Evolutionary conservation across 2,797 vertebrate species (phyloP), one percentile per base, ranked within the genome.

Genomic region (Pangasius sanitwongsei): DNA sequence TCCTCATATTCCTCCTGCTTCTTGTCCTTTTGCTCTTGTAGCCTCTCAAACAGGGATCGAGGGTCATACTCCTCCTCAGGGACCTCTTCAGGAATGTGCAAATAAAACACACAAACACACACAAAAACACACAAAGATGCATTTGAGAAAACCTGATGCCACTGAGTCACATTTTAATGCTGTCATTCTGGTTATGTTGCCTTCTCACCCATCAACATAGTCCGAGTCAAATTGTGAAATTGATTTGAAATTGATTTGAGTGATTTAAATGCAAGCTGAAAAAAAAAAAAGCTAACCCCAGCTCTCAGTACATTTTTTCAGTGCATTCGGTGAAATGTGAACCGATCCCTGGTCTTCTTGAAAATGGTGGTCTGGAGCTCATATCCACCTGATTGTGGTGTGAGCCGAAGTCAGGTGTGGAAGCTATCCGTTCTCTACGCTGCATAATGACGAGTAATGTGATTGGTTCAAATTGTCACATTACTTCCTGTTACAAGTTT

Each of bases 1-100:
- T 99, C 98, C 90, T 99, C 98, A 92, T 94, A 99, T 44, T 99
- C 98, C 92, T 98, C 97, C 92, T 99, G 98, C 90, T 99, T 99
- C 94, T 98, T 98, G 87, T 99, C 98, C 87, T 98, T 99, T 94
- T 99, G 98, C 41, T 99, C 98, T 94, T 99, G 97, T 15, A 99
- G 97, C 34, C 97, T 97, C 89, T 99, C 98, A 67, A 94, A 99
- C 3, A 99, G 94, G 0, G 98, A 98, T 0, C 98, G 97, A 1
- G 97, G 91, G 93, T 99, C 98, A 61, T 99, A 98, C 0, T 94
- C 97, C 92, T 99, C 98, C 94, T 99, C 98, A 0, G 98, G 98
- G 75, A 94, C 99, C 93, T 98, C 98, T 99, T 94, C 80, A 86
- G 75, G 11, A 0, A 88, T 65, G 83, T 44, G 91, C 53, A 93